Base-by-base conservation (phyloP, 2,888 invertebrate species). In the Agrochola circellaris region DNA sequence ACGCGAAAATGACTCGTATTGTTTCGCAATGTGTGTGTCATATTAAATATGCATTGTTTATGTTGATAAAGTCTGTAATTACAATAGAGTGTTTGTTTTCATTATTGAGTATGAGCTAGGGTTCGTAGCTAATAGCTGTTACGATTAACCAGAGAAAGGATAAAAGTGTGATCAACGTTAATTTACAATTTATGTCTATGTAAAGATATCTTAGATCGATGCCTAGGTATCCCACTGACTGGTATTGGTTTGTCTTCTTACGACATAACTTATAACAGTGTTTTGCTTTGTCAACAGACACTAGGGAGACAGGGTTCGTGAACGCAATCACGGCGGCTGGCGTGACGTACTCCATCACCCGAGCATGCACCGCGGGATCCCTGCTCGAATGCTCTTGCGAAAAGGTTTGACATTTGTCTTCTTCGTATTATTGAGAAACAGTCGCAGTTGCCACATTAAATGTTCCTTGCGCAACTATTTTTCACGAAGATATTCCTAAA, bases 241-340 rank as follows among this genome's bases (percentile, higher is more conserved):
- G 54, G 23, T 34, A 17, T 23, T 76, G 23, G 15, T 26, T 30
- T 38, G 5, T 20, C 13, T 34, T 30, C 38, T 48, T 51, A 68
- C 26, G 30, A 42, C 3, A 60, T 51, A 30, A 20, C 8, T 78
- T 6, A 1, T 54, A 7, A 54, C 17, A n/a, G 51, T 54, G 23
- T 83, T 54, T 42, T 69, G 5, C 68, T 88, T 92, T 91, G 77
- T 89, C 80, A 62, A 79, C 97, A 99, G 99, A 99, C 96, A 99
- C 99, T 11, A 97, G 99, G 86, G 99, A 99, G 95, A 98, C 99
- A 68, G 98, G 98, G 73, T 99, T 99, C 95, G 98, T 99, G 89
- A 98, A 99, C 94, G 99, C 99, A 73, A 98, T 99, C 91, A 98
- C 98, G 17, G 98, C 99, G 0, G 99, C 99, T 0, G 99, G 99